These are phyloP conservation scores for Elmis aenea DNA, from an alignment of 2,888 invertebrate species.

Conservation along the genomic window DNA sequence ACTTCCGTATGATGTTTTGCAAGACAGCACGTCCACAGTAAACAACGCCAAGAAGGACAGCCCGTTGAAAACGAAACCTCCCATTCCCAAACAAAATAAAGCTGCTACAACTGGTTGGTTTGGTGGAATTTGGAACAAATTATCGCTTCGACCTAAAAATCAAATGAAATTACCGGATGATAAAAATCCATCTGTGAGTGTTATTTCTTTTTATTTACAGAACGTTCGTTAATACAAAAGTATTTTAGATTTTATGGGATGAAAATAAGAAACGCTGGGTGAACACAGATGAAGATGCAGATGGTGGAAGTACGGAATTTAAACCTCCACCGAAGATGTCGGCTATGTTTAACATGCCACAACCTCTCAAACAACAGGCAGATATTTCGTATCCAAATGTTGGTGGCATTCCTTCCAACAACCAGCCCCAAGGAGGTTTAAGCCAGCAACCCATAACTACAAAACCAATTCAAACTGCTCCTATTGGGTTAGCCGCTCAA, in stretches of 20 bases:
- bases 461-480: constrained; percentile 3
- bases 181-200: constrained; percentile 80
- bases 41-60: constrained; percentile 18
- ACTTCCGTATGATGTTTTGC: constrained; percentile 29
- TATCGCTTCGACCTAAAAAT: constrained; percentile 79
- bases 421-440: too few relatives aligned
- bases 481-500: too few relatives aligned
- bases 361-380: constrained; percentile 29
- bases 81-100: constrained; percentile 21
- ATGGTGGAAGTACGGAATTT: constrained; percentile 49
- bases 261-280: constrained; percentile 80
- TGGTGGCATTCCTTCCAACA: too few relatives aligned
- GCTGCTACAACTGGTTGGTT: constrained; percentile 64
- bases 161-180: constrained; percentile 96
- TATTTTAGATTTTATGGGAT: constrained; percentile 87
- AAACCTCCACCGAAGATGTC: constrained; percentile 69
- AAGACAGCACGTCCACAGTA: constrained; percentile 13
- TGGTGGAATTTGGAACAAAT: constrained; percentile 79
- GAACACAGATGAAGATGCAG: constrained; percentile 70
- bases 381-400: constrained; percentile 8
- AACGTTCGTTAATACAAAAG: too few relatives aligned
- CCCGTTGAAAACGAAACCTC: constrained; percentile 18
- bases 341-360: constrained; percentile 45
- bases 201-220: too few relatives aligned
- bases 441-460: too few relatives aligned